These are phyloP conservation scores for Adelges cooleyi DNA, from an alignment of 1,140 invertebrate species.

Conservation along the genomic window DNA sequence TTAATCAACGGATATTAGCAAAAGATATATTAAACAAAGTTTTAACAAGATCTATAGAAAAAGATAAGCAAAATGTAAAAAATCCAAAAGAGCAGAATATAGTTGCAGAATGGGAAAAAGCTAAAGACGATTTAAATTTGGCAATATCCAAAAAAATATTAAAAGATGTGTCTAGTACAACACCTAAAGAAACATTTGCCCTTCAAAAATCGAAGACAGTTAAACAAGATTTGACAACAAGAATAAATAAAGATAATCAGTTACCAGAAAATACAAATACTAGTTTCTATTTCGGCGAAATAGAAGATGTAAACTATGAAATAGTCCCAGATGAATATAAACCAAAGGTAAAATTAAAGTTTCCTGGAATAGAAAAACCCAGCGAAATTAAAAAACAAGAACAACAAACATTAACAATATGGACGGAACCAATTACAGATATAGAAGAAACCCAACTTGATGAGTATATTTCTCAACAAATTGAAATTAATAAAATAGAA, in stretches of 20 bases:
- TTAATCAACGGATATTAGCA: background rate
- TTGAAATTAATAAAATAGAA: slow-evolving; percentile 35
- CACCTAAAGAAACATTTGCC: no score
- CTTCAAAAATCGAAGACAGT: no score
- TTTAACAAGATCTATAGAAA: slow-evolving; percentile 1
- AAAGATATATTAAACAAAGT: slow-evolving; percentile 13
- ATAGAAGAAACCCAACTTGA: background rate
- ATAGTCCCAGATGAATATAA: slow-evolving; percentile 18
- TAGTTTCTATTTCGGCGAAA: background rate
- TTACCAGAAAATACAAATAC: background rate
- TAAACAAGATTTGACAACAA: no score
- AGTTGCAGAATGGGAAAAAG: background rate
- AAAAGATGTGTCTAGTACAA: no score
- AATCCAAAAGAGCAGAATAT: background rate
- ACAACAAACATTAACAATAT: background rate
- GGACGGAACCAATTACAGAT: no score
- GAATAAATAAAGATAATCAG: background rate
- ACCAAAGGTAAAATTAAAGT: slow-evolving; percentile 16
- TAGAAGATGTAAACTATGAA: slow-evolving; percentile 2
- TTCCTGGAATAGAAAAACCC: background rate
- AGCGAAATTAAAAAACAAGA: no score
- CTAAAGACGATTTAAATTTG: background rate
- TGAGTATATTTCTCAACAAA: no score
- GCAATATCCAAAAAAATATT: no score
- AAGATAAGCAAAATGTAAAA: background rate